Base-by-base conservation (phyloP, 1,140 invertebrate genomes). In the Drosophila sulfurigaster region DNA sequence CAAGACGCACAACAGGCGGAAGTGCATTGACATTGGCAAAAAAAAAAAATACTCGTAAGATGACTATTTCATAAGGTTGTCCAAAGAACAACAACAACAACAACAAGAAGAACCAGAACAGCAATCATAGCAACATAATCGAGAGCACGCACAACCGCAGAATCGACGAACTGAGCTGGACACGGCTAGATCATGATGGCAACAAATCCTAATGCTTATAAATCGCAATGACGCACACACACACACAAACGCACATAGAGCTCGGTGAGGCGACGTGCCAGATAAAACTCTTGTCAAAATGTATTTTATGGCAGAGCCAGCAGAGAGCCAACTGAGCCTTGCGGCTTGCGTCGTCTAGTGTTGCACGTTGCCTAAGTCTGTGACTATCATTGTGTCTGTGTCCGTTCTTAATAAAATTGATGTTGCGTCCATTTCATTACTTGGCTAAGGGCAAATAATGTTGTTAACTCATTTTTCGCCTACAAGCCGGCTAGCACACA, bases 231-330 rank as follows among this genome's bases (percentile, higher is more conserved):
- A 78, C 75, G 79, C 62, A 81, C 67, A 80, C 70, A 78, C 74
- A 20, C 73, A 54, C 54, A 51, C 45, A n/a, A n/a, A 15, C 32
- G 25, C 11, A 25, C 71, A 83, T 70, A 69, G 70, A 80, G 63
- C 65, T 71, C 65, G 25, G 3, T 48, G 65, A 82, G 68, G 71
- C 77, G 83, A 87, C 83, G 83, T 87, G 83, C 77, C 51, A 83
- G 83, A 87, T 87, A 88, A 87, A 88, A 83, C 76, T 88, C 85
- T 72, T 87, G 83, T 87, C 83, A 87, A 88, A 88, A 87, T 64
- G 74, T 88, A 72, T 83, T 87, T 87, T 87, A 87, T 87, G 76
- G 65, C 59, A 20, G 11, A 7, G 11, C 38, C 35, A 38, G 11
- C 10, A 32, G 32, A 32, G 32, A 32, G 35, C 35, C 35, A 35